Evolutionary conservation across 2,888 invertebrate genomes (phyloP).

Genomic region (Drosophila buzzatii): DNA sequence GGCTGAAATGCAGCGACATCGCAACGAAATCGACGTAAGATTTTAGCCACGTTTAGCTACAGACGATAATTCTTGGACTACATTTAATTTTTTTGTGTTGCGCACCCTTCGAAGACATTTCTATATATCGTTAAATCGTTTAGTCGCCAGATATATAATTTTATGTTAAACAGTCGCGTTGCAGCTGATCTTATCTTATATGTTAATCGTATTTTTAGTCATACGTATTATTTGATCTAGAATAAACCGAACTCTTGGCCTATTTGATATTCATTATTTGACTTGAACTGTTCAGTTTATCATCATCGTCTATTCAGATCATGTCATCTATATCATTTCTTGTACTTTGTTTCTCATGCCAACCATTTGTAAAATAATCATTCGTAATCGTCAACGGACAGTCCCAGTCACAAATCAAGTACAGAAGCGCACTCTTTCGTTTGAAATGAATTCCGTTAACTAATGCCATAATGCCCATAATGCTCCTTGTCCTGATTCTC

Average conservation of each 20-base stretch:
- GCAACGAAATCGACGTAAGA: constrained; percentile 87
- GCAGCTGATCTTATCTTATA: constrained; percentile 59
- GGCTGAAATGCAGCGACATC: constrained; percentile 86
- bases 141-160: constrained; percentile 65
- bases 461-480: constrained; percentile 47
- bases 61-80: constrained; percentile 26
- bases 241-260: constrained; percentile 62
- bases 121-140: constrained; percentile 69
- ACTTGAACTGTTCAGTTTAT: constrained; percentile 17
- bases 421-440: constrained; percentile 76
- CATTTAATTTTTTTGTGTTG: constrained; percentile 42
- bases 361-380: constrained; percentile 36
- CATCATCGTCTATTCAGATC: constrained; percentile 9
- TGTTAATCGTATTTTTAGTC: constrained; percentile 62
- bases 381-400: constrained; percentile 53
- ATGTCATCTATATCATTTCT: constrained; percentile 41
- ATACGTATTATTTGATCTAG: constrained; percentile 61
- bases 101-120: constrained; percentile 76
- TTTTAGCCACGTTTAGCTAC: constrained; percentile 67
- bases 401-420: constrained; percentile 68
- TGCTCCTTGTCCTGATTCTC: constrained; percentile 24
- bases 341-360: constrained; percentile 51
- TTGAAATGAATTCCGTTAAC: constrained; percentile 68
- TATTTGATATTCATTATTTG: constrained; percentile 35
- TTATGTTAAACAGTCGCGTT: constrained; percentile 56